Conservation (phyloP, 1,140 invertebrate species). For the Leptinotarsa texana region DNA sequence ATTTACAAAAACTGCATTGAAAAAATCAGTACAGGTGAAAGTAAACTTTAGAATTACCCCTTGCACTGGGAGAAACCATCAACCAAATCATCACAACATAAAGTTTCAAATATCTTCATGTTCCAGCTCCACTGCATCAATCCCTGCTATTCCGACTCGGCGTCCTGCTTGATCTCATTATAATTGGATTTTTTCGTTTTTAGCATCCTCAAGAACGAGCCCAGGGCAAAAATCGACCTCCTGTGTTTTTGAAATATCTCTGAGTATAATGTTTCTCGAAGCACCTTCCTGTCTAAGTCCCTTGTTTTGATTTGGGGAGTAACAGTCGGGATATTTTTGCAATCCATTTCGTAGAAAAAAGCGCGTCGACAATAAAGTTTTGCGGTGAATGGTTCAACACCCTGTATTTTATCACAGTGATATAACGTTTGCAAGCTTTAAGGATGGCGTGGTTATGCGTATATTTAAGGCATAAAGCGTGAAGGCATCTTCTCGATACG, state of each 20-base stretch:
- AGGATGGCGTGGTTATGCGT: slow-evolving; percentile 19
- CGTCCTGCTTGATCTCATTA: slow-evolving; percentile 70
- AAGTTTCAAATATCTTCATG: not conserved
- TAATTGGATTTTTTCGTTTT: slow-evolving; percentile 79
- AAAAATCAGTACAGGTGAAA: no score
- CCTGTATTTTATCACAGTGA: slow-evolving; percentile 34
- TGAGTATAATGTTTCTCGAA: slow-evolving; percentile 76
- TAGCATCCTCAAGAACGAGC: slow-evolving; percentile 78
- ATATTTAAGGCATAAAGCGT: slow-evolving; percentile 23
- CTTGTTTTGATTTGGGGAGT: slow-evolving; percentile 40
- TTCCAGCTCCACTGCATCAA: not conserved
- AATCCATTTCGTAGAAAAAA: slow-evolving; percentile 38
- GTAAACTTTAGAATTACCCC: no score
- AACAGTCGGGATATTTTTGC: slow-evolving; percentile 35
- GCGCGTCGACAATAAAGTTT: not conserved
- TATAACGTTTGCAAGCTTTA: slow-evolving; percentile 28
- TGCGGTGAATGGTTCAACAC: slow-evolving; percentile 17
- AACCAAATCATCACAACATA: not conserved
- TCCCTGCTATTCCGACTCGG: slow-evolving; percentile 52
- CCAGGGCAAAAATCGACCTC: slow-evolving; percentile 76
- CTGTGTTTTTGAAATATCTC: slow-evolving; percentile 80
- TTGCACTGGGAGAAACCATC: no score
- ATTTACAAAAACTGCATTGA: no score
- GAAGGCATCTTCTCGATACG: slow-evolving; percentile 29
- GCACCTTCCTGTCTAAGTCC: slow-evolving; percentile 66